Percentiles rank a stretch among this genome's conserved stretches.
phyloP scores from a whole-genome alignment of 2,113 vertebrate species.

The Cottus gobio region DNA sequence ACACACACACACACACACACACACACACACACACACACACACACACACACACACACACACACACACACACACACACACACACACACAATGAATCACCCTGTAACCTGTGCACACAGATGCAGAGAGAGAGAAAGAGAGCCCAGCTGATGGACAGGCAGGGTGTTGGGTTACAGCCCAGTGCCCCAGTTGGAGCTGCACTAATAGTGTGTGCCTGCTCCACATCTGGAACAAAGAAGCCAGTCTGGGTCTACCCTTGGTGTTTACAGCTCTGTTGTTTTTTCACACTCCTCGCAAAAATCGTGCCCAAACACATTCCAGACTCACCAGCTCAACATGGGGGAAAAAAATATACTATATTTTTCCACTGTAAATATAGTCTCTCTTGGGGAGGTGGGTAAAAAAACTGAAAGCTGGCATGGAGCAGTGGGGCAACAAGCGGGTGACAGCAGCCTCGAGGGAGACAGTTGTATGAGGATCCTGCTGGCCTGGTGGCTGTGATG shows the following conservation, averaged over 20 bases:
- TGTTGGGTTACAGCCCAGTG: conserved; percentile 42
- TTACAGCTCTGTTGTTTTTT: conserved; percentile 83
- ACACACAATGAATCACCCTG: conserved; percentile 10
- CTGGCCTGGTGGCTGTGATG: conserved; percentile 42
- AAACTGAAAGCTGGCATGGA: conserved; percentile 64
- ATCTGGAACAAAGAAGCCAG: conserved; percentile 81
- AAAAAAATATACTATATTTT: conserved; percentile 73
- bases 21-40: no score
- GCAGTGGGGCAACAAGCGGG: conserved; percentile 47
- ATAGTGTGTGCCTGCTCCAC: conserved; percentile 52
- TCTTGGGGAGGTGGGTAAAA: conserved; percentile 50
- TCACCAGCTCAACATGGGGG: conserved; percentile 75
- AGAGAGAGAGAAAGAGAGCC: background rate
- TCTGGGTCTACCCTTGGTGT: conserved; percentile 76
- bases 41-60: background rate
- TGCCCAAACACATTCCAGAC: conserved; percentile 81
- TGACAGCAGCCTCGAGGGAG: conserved; percentile 27
- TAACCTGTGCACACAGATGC: conserved; percentile 30
- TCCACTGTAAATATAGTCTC: conserved; percentile 81
- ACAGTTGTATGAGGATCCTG: conserved; percentile 43
- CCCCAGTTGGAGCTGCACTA: conserved; percentile 37
- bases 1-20: background rate
- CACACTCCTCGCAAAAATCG: conserved; percentile 78
- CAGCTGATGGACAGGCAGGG: conserved; percentile 51
- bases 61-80: background rate